Evolutionary conservation across 2,113 vertebrate genomes (phyloP), one percentile per base, ranked within the genome.

Genomic region (Garra rufa): DNA sequence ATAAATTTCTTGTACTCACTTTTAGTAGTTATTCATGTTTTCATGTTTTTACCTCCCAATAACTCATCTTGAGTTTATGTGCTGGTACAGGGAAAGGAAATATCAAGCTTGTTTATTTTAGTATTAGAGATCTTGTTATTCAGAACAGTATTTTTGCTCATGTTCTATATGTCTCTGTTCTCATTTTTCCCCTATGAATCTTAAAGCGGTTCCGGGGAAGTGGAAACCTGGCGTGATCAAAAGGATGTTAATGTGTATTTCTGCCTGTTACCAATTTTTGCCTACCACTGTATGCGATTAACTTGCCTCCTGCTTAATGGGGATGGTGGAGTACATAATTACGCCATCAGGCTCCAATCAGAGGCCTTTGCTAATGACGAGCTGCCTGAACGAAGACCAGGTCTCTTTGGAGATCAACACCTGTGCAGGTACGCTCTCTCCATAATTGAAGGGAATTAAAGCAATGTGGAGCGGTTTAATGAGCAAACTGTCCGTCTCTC

Each of bases 341-440:
- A 61, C 43, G 2, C 65, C 50, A 77, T 86, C 81, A 78, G 28
- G 52, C 74, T 86, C 63, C 63, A 76, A 71, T 78, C 75, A 83
- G 75, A 86, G 43, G 75, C 76, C 52, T 83, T 28, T 83, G 65
- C 70, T 83, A 83, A 79, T 83, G 44, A 61, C 19, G 55, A 52
- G 52, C 43, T 78, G 52, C 55, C 70, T 44, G 65, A 83, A 83
- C 78, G 75, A 81, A 82, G 81, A 43, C 41, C 7, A 8, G 28
- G 41, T 79, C 85, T 59, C 75, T 57, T 26, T 41, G 61, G 85
- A 83, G 57, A 55, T 82, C 85, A 83, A 65, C 84, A 83, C 75
- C 75, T 85, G 85, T 52, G 38, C 76, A 78, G 84, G 74, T 83
- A 59, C 41, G 2, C 21, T 41, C 55, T 74, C 38, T 74, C 59